phyloP scores from a whole-genome alignment of 1,140 invertebrate species.

The Tribolium castaneum region DNA sequence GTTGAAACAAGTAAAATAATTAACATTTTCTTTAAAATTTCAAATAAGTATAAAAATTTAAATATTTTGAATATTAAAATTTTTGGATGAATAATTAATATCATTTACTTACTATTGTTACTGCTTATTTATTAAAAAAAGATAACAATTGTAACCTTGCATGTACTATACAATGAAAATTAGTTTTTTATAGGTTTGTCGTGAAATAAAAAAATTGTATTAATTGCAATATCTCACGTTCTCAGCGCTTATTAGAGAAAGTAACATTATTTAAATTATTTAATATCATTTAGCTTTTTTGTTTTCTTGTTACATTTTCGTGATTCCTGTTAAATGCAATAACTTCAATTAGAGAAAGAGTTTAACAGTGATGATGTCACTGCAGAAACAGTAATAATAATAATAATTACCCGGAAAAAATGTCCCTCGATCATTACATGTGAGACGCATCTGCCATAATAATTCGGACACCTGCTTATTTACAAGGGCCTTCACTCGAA shows the following conservation, averaged over 20 bases:
- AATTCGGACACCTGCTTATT: background rate
- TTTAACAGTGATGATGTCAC: background rate
- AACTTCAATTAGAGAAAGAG: background rate
- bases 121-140: background rate
- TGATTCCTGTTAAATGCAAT: background rate
- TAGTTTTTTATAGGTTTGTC: too few relatives aligned
- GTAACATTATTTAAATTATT: background rate
- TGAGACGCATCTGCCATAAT: background rate
- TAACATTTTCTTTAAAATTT: background rate
- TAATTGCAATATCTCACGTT: background rate
- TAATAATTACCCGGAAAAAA: background rate
- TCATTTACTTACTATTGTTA: background rate
- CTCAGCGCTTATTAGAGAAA: background rate
- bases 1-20: background rate
- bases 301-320: background rate
- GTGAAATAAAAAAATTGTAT: background rate
- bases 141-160: too few relatives aligned
- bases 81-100: background rate
- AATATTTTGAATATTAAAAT: background rate
- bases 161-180: too few relatives aligned
- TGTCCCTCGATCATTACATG: background rate
- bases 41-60: background rate
- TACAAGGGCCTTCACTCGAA: background rate
- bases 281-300: background rate
- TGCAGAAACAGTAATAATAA: background rate